A percentile compares a stretch with the other conserved stretches of the same genome.
Conservation (phyloP, 2,113 vertebrate species). For the Pelobates fuscus region DNA sequence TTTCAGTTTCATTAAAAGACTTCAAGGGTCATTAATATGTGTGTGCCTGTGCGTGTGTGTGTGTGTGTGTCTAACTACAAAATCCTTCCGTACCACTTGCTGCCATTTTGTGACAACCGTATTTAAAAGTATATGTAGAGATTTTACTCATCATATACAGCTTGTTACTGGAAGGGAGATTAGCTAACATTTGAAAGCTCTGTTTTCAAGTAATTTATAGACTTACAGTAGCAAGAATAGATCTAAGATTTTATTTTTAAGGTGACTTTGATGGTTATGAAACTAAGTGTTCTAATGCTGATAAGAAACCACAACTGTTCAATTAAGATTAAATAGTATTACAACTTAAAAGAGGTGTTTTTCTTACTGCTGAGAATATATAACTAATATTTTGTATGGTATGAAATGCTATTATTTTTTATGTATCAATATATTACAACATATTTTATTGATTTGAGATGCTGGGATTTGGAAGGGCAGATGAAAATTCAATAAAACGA, state of each 20-base stretch:
- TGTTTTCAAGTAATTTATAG: background rate
- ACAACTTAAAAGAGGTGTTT: constrained; percentile 29
- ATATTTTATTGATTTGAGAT: constrained; percentile 48
- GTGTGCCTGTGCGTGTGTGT: no score
- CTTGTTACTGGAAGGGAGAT: no score
- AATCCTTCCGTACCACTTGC: no score
- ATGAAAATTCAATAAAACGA: constrained; percentile 39
- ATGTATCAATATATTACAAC: constrained; percentile 48
- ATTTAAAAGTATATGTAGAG: no score
- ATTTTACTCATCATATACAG: no score
- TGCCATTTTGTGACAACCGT: no score
- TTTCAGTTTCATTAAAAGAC: no score
- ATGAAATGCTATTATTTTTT: constrained; percentile 48
- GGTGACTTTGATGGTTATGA: constrained; percentile 46
- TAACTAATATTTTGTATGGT: constrained; percentile 37
- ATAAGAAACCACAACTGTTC: constrained; percentile 39
- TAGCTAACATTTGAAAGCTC: no score
- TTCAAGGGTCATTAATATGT: no score
- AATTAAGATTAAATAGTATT: constrained; percentile 45
- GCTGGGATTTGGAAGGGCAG: constrained; percentile 48
- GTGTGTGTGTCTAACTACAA: no score
- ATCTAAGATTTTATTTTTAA: constrained; percentile 43
- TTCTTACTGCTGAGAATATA: constrained; percentile 38
- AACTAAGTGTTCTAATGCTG: constrained; percentile 24
- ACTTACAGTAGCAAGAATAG: background rate